Conservation (phyloP, 1,140 invertebrate species). For the Melanaphis sacchari region DNA sequence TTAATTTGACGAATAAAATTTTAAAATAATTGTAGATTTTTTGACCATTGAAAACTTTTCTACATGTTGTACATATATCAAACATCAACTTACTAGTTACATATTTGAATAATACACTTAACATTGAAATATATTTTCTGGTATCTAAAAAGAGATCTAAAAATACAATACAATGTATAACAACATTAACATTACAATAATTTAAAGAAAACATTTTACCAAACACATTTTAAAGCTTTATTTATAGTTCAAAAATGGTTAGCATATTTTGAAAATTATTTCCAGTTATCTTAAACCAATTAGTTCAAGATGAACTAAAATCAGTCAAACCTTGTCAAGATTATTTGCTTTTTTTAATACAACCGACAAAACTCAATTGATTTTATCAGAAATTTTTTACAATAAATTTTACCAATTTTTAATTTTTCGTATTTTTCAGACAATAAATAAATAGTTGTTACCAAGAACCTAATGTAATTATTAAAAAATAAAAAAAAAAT, state of each 20-base stretch:
- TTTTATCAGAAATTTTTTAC: neutral
- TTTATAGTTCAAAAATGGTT: neutral
- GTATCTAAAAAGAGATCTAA: neutral
- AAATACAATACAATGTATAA: neutral
- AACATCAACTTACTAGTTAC: neutral
- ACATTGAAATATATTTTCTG: neutral
- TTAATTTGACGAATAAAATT: neutral
- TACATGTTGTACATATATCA: neutral
- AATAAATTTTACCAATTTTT: neutral
- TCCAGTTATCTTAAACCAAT: neutral
- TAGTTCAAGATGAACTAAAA: neutral
- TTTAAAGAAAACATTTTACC: neutral
- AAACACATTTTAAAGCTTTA: neutral
- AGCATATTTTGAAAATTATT: neutral
- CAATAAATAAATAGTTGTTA: too few relatives aligned
- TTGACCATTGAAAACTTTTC: too few relatives aligned
- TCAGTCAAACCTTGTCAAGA: neutral
- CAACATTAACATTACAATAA: neutral
- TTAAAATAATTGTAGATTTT: neutral
- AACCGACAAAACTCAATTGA: neutral
- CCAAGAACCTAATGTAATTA: neutral
- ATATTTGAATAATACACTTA: neutral
- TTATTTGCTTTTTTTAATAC: neutral
- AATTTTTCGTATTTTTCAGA: too few relatives aligned
- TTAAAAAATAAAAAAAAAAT: neutral